Evolutionary conservation across 2,888 invertebrate genomes (phyloP).

Genomic region (Copidosoma aretas): DNA sequence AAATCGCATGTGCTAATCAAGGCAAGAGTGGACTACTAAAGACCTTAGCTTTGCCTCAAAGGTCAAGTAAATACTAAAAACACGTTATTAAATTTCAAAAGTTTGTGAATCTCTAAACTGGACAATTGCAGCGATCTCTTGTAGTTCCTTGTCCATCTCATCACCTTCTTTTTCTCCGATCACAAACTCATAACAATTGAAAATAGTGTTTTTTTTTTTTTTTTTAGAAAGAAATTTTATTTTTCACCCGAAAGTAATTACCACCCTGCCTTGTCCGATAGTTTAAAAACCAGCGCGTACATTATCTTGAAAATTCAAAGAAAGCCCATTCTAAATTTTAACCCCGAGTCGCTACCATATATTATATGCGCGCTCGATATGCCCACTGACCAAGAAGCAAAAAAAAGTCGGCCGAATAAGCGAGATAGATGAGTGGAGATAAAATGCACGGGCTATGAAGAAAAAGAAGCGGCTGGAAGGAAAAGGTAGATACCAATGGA

Average conservation of each 20-base stretch:
- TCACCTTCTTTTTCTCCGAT: too few relatives aligned
- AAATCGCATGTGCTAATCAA: too few relatives aligned
- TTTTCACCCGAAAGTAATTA: conserved; percentile 20
- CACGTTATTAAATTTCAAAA: too few relatives aligned
- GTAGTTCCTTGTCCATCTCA: too few relatives aligned
- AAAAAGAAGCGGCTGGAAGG: neutral
- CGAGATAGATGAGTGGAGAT: neutral
- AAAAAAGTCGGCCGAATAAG: neutral
- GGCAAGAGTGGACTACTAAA: too few relatives aligned
- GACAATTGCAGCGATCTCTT: too few relatives aligned
- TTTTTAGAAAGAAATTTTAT: conserved; percentile 5
- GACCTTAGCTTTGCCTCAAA: too few relatives aligned
- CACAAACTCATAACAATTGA: too few relatives aligned
- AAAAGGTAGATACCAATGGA: neutral
- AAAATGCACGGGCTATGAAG: neutral
- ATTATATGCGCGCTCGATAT: neutral
- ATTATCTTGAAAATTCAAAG: conserved; percentile 4
- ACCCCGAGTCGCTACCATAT: neutral
- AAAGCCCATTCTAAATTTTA: neutral
- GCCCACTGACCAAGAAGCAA: too few relatives aligned
- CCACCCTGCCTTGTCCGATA: conserved; percentile 19
- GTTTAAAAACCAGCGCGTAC: conserved; percentile 37
- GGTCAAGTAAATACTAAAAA: too few relatives aligned
- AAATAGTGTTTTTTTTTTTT: too few relatives aligned
- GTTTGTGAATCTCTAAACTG: too few relatives aligned